A percentile compares a stretch with the other conserved stretches of the same genome.
phyloP scores from a whole-genome alignment of 2,797 vertebrate species.

The Rhyacichthys aspro region DNA sequence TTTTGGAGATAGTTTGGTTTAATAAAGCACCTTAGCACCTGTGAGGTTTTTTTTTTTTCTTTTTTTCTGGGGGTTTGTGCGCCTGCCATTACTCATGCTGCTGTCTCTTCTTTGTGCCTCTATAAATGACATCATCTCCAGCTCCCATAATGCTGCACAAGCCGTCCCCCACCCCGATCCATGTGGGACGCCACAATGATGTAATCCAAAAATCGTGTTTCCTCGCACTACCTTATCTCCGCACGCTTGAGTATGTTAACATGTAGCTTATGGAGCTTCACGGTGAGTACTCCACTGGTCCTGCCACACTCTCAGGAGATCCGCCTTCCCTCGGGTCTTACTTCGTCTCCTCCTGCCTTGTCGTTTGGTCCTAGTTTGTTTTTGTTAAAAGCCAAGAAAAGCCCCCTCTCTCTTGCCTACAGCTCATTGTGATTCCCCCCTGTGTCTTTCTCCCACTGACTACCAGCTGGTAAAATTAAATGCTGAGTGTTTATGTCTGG shows the following conservation, averaged over 20 bases:
- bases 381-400: conserved; percentile 54
- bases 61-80: conserved; percentile 53
- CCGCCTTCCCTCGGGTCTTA: conserved; percentile 26
- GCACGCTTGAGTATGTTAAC: neutral
- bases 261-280: conserved; percentile 4
- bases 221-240: conserved; percentile 40
- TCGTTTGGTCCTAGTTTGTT: conserved; percentile 38
- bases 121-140: conserved; percentile 77
- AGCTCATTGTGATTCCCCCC: conserved; percentile 42
- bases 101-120: conserved; percentile 73
- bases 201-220: conserved; percentile 53
- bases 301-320: conserved; percentile 23
- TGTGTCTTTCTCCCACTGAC: conserved; percentile 58
- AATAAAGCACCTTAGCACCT: conserved; percentile 87
- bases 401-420: conserved; percentile 34
- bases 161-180: conserved; percentile 39
- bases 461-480: conserved; percentile 79
- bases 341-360: conserved; percentile 22
- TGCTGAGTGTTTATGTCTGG: conserved; percentile 77
- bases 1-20: conserved; percentile 75
- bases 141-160: conserved; percentile 63
- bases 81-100: conserved; percentile 53
- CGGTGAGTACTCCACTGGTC: conserved; percentile 15
- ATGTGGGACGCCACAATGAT: conserved; percentile 62
- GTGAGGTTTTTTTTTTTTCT: conserved; percentile 62